These are phyloP conservation scores for Heliopora coerulea DNA, from an alignment of 92 coral and sea anemone genomes.

Conservation along the genomic window DNA sequence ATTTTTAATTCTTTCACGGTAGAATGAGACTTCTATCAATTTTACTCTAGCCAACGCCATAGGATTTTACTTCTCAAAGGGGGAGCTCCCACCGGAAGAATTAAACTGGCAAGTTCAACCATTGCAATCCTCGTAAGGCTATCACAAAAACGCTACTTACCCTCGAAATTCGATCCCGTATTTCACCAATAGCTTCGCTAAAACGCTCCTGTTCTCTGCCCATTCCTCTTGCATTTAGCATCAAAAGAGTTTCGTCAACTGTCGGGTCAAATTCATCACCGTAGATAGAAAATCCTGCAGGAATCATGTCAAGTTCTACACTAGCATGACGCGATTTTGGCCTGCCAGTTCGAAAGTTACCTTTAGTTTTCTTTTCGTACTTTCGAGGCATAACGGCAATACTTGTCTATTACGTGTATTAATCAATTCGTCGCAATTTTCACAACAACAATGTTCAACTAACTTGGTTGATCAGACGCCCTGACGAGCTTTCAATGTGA, in stretches of 20 bases:
- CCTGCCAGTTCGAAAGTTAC: slow-evolving; percentile 27
- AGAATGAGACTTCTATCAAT: too few species aligned
- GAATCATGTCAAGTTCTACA: slow-evolving; percentile 16
- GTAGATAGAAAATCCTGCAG: slow-evolving; percentile 22
- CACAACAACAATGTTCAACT: neutral
- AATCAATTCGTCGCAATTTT: neutral
- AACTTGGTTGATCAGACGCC: neutral
- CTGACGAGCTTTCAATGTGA: slow-evolving; percentile 12
- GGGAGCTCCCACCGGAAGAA: too few species aligned
- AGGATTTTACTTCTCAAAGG: too few species aligned
- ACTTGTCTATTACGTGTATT: neutral
- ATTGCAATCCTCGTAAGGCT: too few species aligned
- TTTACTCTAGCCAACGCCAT: too few species aligned
- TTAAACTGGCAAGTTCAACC: too few species aligned
- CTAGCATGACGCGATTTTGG: slow-evolving; percentile 25
- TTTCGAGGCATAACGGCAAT: slow-evolving; percentile 27
- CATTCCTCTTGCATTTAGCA: slow-evolving; percentile 21
- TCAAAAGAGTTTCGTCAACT: slow-evolving; percentile 32
- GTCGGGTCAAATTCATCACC: slow-evolving; percentile 24
- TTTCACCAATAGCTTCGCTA: slow-evolving; percentile 29
- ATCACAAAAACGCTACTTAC: neutral
- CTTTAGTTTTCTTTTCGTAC: slow-evolving; percentile 41
- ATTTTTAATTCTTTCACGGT: too few species aligned
- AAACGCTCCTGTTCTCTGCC: slow-evolving; percentile 42
- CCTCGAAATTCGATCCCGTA: slow-evolving; percentile 28